phyloP scores from a whole-genome alignment of 2,113 vertebrate species.

The Progne subis region DNA sequence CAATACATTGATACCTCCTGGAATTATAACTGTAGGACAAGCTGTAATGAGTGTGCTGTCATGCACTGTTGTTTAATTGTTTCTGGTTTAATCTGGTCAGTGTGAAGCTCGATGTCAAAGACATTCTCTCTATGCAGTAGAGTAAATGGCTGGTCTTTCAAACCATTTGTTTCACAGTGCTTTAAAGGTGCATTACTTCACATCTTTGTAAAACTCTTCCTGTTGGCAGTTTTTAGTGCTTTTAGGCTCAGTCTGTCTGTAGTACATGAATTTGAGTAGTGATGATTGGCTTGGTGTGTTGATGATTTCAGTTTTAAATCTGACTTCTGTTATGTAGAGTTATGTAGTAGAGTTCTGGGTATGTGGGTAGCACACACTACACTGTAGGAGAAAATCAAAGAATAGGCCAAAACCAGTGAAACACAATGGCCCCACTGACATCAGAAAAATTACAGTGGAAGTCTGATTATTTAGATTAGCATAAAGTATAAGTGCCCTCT shows the following conservation, averaged over 20 bases:
- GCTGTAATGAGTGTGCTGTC: background rate
- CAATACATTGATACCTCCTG: background rate
- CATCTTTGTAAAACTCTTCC: background rate
- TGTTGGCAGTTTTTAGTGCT: background rate
- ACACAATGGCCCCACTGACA: background rate
- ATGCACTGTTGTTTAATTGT: background rate
- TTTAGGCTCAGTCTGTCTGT: background rate
- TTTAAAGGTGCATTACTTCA: background rate
- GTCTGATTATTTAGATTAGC: slow-evolving; percentile 10
- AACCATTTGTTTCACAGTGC: background rate
- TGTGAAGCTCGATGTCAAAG: background rate
- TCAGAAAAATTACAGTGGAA: background rate
- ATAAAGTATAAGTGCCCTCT: background rate
- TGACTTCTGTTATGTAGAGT: background rate
- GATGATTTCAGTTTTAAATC: background rate
- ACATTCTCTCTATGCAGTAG: background rate
- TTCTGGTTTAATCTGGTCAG: background rate
- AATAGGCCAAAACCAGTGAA: background rate
- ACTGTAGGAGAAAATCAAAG: background rate
- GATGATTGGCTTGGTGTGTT: background rate
- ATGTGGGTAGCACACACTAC: background rate
- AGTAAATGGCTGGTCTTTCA: background rate
- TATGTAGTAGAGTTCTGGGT: background rate
- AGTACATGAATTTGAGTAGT: background rate
- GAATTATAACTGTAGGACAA: background rate